Evolutionary conservation across 2,113 vertebrate genomes (phyloP).

Genomic region (Shinisaurus crocodilurus): DNA sequence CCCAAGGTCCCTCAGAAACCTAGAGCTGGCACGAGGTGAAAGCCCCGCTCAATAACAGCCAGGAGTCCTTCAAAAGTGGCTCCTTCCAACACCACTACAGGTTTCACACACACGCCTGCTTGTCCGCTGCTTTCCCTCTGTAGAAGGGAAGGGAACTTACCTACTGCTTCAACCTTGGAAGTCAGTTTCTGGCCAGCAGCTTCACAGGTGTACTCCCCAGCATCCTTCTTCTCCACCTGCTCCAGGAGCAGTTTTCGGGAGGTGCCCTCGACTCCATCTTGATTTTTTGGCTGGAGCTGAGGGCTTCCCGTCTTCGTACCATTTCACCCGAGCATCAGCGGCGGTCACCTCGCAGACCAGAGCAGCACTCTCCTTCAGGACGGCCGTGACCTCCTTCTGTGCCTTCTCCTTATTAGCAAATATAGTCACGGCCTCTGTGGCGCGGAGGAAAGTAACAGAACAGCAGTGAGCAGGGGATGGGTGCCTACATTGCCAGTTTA

Average conservation of each 20-base stretch:
- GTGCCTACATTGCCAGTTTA: too few relatives aligned
- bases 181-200: constrained; percentile 77
- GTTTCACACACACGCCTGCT: too few relatives aligned
- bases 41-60: too few relatives aligned
- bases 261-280: constrained; percentile 77
- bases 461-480: background rate
- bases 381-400: constrained; percentile 68
- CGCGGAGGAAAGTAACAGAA: background rate
- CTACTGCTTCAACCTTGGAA: constrained; percentile 77
- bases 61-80: too few relatives aligned
- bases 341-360: constrained; percentile 82
- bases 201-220: constrained; percentile 83
- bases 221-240: constrained; percentile 77
- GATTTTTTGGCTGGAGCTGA: constrained; percentile 76
- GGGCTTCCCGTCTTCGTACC: constrained; percentile 84
- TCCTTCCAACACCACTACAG: background rate
- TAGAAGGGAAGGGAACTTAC: constrained; percentile 59
- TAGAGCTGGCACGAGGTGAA: too few relatives aligned
- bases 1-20: too few relatives aligned
- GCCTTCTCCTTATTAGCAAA: constrained; percentile 71
- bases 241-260: constrained; percentile 80
- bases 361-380: constrained; percentile 73
- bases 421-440: constrained; percentile 46
- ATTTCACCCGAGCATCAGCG: constrained; percentile 79
- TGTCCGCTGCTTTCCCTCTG: too few relatives aligned